Evolutionary conservation across 1,140 invertebrate species (phyloP), one percentile per base, ranked within the genome.

Genomic region (Manduca sexta): DNA sequence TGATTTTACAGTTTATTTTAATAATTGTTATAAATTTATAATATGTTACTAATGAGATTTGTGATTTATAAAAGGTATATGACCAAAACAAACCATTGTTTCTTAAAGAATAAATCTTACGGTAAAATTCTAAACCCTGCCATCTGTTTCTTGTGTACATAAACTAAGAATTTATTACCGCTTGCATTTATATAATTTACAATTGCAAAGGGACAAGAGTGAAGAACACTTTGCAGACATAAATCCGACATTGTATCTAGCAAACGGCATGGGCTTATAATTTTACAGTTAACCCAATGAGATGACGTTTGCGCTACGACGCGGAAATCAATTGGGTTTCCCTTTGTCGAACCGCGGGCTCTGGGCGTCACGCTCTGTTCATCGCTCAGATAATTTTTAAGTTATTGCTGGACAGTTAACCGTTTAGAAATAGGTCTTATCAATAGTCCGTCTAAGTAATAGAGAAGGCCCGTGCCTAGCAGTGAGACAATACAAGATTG

Each of bases 241-340:
- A 26, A 26, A 39, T 39, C 42, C 17, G 37, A 1, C 17, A 4
- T 34, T 13, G 33, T 29, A 16, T 40, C 16, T 34, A 34, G 40
- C 49, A 51, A 54, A 45, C 45, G 17, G 34, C 45, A 54, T 49
- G 45, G 41, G 49, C 30, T 44, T 26, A 39, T 56, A 60, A 62
- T 37, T 65, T 60, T 52, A 56, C 56, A 40, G 62, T 55, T 56
- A 56, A 48, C 46, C 47, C 50, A 57, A 64, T 64, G 58, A 58
- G 62, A 64, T 69, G 57, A 56, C 45, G 50, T 41, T 26, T 59
- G 50, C 50, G 54, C 49, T 14, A n/a, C 33, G 56, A 60, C 49
- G 52, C 59, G 56, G 54, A 64, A 70, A 70, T 67, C 67, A 64
- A 70, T 70, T 67, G 67, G 34, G 38, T 44, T 47, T 39, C 34